Base-by-base conservation (phyloP, 2,113 vertebrate species). In the Entomyzon cyanotis region DNA sequence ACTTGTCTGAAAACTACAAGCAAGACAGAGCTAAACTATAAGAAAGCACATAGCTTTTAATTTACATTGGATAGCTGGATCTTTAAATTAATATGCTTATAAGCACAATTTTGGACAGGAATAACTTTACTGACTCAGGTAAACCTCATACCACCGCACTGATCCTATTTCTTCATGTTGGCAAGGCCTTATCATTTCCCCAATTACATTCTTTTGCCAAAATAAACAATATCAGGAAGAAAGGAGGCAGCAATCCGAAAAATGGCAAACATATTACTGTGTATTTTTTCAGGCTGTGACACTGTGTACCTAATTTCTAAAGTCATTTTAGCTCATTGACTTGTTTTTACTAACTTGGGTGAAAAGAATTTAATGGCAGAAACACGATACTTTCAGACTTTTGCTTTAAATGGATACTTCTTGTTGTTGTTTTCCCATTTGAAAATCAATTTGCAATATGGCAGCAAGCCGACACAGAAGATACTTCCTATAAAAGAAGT, bases 201-300 rank as follows among this genome's bases (percentile, higher is more conserved):
- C 78, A 41, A 31, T 78, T 89, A 93, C 37, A 60, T 15, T n/a
- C 11, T 67, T 83, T 55, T 62, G 82, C 59, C 73, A 95, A 95
- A 95, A 94, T 58, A 92, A 90, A 90, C 58, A 86, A 15, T 21
- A 90, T 49, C 79, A 95, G 93, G 83, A 96, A 92, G 65, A 94
- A 94, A 87, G 52, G 39, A 86, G 64, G 67, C 76, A 95, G 64
- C 67, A 74, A 87, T 83, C 37, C 5, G 30, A 76, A 94, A 94
- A 86, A 88, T 33, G n/a, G 52, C 15, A 68, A 92, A 77, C 55
- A 33, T 37, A 89, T 44, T 68, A 62, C 23, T 73, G n/a, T 11
- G 5, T 77, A 89, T 77, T 87, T 95, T 95, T 93, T 74, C 87
- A 94, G 67, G 60, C 79, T 84, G 47, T 65, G 67, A 83, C 47